phyloP scores from a whole-genome alignment of 2,797 vertebrate genomes.

The Botia kubotai region DNA sequence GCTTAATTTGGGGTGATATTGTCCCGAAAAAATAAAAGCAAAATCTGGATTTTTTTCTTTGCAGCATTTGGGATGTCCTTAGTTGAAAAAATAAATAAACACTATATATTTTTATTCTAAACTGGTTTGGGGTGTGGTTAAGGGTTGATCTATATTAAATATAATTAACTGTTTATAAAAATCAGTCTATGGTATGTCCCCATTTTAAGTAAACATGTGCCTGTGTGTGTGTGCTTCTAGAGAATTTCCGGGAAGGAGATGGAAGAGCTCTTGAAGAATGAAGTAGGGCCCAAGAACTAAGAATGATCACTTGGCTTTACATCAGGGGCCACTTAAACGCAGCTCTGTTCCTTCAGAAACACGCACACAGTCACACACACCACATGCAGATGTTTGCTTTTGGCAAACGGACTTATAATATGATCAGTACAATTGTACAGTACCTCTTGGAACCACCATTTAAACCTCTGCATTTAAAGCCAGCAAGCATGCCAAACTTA shows the following conservation, averaged over 20 bases:
- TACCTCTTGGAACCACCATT: conserved; percentile 34
- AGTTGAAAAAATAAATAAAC: too few species aligned
- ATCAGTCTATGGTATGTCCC: too few species aligned
- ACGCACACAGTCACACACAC: conserved; percentile 31
- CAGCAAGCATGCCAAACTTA: conserved; percentile 33
- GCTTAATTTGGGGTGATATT: too few species aligned
- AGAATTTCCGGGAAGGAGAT: neutral
- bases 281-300: conserved; percentile 23
- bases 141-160: too few species aligned
- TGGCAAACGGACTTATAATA: conserved; percentile 17
- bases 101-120: too few species aligned
- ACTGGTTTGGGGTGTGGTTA: too few species aligned
- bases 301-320: conserved; percentile 12
- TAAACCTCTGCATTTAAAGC: conserved; percentile 26
- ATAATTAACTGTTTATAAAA: too few species aligned
- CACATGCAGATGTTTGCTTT: conserved; percentile 52
- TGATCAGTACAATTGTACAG: conserved; percentile 31
- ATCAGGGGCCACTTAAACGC: conserved; percentile 22
- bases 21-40: too few species aligned
- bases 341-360: conserved; percentile 11
- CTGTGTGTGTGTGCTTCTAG: neutral
- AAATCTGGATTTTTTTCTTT: too few species aligned
- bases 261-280: neutral
- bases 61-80: too few species aligned
- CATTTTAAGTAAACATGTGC: neutral